Evolutionary conservation across 2,888 invertebrate species (phyloP).

Genomic region (Sipha maydis): DNA sequence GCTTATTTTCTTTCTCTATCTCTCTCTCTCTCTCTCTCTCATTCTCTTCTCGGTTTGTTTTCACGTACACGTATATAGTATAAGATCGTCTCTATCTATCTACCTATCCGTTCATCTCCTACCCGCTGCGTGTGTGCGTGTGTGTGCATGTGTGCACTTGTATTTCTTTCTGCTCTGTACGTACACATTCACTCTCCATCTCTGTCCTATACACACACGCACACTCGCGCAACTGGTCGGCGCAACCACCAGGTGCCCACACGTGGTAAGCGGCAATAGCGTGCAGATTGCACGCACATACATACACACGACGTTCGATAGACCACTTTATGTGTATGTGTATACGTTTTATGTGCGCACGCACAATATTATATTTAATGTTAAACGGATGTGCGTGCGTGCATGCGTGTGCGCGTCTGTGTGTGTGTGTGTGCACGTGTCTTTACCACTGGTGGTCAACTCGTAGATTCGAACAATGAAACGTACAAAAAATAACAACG

Average conservation of each 20-base stretch:
- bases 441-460: neutral
- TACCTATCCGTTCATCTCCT: neutral
- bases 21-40: neutral
- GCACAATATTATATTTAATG: neutral
- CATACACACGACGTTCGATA: neutral
- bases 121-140: neutral
- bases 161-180: neutral
- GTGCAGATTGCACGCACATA: neutral
- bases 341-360: neutral
- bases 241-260: constrained; percentile 1
- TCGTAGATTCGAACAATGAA: constrained; percentile 26
- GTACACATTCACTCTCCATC: neutral
- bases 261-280: neutral
- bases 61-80: too few relatives aligned
- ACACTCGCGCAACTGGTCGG: neutral
- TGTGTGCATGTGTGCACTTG: too few relatives aligned
- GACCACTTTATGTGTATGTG: neutral
- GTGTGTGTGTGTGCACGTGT: neutral
- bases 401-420: too few relatives aligned
- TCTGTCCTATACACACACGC: neutral
- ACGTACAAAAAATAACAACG: neutral
- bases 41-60: neutral
- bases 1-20: constrained; percentile 24
- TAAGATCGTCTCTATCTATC: neutral
- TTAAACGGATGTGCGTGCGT: too few relatives aligned